phyloP scores from a whole-genome alignment of 2,797 vertebrate species.

The Sardinella longiceps region DNA sequence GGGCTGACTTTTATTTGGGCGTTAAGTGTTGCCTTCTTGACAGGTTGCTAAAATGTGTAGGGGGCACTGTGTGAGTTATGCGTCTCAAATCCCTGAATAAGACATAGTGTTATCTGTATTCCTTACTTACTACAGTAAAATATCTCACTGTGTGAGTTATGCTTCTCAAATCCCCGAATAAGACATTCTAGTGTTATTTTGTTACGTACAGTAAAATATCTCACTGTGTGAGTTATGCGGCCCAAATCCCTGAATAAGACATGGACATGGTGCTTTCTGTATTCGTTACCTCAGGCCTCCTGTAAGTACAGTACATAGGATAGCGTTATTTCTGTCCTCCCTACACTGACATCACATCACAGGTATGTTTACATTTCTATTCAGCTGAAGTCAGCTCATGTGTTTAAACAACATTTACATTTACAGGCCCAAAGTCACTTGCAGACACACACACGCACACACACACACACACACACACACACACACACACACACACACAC shows the following conservation, averaged over 20 bases:
- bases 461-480: no score
- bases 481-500: no score
- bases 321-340: background rate
- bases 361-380: background rate
- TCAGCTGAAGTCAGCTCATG: no score
- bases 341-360: background rate
- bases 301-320: background rate
- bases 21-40: conserved; percentile 14
- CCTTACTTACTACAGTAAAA: background rate
- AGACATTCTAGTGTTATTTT: background rate
- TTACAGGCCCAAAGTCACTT: no score
- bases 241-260: no score
- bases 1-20: background rate
- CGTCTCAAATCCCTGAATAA: background rate
- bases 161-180: background rate
- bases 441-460: no score
- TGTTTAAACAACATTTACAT: no score
- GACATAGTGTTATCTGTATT: background rate
- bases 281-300: background rate
- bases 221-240: no score
- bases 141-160: no score
- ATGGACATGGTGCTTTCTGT: no score
- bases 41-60: background rate
- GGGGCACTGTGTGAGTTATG: background rate
- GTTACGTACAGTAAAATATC: no score